Evolutionary conservation across 2,888 invertebrate species (phyloP), one percentile per base, ranked within the genome.

Genomic region (Ichneumon xanthorius): DNA sequence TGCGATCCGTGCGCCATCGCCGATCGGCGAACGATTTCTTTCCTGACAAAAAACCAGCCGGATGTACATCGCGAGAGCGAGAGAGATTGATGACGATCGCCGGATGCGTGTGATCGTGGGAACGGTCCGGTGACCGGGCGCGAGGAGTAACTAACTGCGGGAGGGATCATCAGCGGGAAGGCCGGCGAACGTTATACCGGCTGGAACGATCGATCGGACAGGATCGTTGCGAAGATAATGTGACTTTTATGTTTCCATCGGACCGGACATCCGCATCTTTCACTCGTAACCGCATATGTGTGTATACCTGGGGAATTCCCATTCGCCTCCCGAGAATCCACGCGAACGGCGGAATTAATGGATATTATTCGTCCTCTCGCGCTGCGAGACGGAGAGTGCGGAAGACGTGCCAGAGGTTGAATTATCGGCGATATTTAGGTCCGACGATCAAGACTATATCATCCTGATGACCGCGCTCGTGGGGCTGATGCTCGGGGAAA

Each of bases 161-260:
- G 68, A 50, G 70, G 71, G 65, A 68, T 79, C 78, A 76, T 78
- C 81, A 70, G 73, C 68, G 40, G n/a, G 63, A n/a, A 63, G 63
- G 63, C 75, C 80, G 65, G 67, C 80, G 73, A 72, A 63, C 70
- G 70, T 79, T 79, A 72, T 68, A 72, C 55, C 65, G 73, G 68
- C 70, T 73, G 16, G 80, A 84, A 80, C 85, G 88, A 88, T 87
- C 85, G 85, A 85, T 84, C 61, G 71, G 79, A 79, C 83, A 55
- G 63, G 79, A 37, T 73, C 40, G 63, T 33, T 30, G 19, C 33
- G 50, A 63, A 68, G 86, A 86, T 88, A 86, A 87, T 84, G 80
- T 80, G 87, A 84, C 86, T 88, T 87, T 87, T 87, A 87, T 87
- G 86, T 86, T 85, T 88, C 78, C 85, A 86, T 86, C 85, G 5